phyloP scores from a whole-genome alignment of 2,113 vertebrate genomes.

The Nyctibius bracteatus region DNA sequence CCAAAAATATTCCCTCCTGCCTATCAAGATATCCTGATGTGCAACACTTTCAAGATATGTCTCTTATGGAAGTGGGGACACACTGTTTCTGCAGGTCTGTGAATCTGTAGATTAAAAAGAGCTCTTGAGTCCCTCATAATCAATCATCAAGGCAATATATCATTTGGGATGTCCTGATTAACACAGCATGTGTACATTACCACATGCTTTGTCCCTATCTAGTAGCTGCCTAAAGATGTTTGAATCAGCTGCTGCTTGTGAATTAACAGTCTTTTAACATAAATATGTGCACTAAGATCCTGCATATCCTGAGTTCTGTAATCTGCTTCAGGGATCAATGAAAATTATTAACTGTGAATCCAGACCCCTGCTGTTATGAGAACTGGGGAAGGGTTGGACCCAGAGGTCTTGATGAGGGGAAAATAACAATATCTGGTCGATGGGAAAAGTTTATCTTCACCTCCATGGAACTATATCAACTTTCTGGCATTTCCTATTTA shows the following conservation, averaged over 20 bases:
- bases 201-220: background rate
- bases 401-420: background rate
- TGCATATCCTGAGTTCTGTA: background rate
- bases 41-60: background rate
- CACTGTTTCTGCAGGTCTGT: background rate
- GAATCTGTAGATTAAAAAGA: conserved; percentile 3
- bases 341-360: background rate
- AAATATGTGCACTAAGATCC: background rate
- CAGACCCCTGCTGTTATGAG: background rate
- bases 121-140: background rate
- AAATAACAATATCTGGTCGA: background rate
- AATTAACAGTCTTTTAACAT: background rate
- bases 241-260: background rate
- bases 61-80: background rate
- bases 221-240: background rate
- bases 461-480: background rate
- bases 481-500: background rate
- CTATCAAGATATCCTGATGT: conserved; percentile 55
- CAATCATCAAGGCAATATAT: background rate
- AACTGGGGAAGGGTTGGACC: background rate
- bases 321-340: background rate
- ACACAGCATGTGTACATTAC: background rate
- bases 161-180: background rate
- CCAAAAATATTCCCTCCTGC: conserved; percentile 68
- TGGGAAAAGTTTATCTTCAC: background rate